Base-by-base conservation (phyloP, 2,888 invertebrate genomes). In the Caenorhabditis zanzibari region DNA sequence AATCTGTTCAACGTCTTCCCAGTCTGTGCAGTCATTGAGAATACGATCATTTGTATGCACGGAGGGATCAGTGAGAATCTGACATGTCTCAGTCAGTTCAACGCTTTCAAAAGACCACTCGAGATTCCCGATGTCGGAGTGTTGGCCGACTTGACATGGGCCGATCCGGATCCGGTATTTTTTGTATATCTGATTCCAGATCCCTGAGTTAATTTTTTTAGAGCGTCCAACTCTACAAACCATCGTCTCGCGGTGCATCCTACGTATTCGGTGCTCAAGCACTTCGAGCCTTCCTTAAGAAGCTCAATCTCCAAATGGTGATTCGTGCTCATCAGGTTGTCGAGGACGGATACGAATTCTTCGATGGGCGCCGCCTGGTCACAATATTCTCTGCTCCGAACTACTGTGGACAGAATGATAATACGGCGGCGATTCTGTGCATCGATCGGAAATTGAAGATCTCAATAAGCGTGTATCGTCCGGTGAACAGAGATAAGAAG, bases 1-100 rank as follows among this genome's bases (percentile, higher is more conserved):
- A 86, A 82, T 41, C 81, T 88, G 28, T 98, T 98, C 94, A 98
- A 98, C 94, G 97, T 97, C 93, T 95, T 99, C 93, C 98, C 98
- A 49, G 97, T 98, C 64, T 97, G 97, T 79, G 98, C 98, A 1
- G 97, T 98, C 93, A 96, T 96, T 93, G 95, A 96, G 93, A 95
- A 95, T 91, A 95, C 95, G 90, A 95, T 95, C 79, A 95, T 95
- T 92, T 95, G 95, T 91, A 95, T 95, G 92, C 95, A 95, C 91
- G 95, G 95, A 90, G 97, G 97, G 88, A 89, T 91, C 75, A 86
- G 87, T 58, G 88, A 89, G 54, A 86, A 87, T 71, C 61, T 90
- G 64, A 71, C 58, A n/a, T 80, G 81, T 73, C 84, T 89, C n/a
- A 74, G 82, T 44, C 90, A 90, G 90, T 94, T 94, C 82, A 89